Base-by-base conservation (phyloP, 2,797 vertebrate genomes). In the Sebastes cheni region DNA sequence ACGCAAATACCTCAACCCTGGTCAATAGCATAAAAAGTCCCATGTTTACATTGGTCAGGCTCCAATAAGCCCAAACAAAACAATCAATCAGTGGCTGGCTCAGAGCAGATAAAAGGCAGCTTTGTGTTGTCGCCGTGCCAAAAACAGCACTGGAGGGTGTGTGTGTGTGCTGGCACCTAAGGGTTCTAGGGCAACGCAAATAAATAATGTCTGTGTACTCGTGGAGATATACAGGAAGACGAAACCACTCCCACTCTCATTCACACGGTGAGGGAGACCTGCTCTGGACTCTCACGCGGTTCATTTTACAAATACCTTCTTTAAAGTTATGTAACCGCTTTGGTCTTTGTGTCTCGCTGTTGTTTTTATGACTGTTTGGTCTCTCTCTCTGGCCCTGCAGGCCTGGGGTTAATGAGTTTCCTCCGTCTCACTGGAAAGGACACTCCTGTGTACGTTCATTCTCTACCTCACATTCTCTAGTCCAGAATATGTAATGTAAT, bases 291-390 rank as follows among this genome's bases (percentile, higher is more conserved):
- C 92, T 91, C 90, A 93, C 89, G 54, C 76, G 77, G 91, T 93
- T 93, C 90, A 88, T 91, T 93, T 93, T 93, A 92, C 93, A 86
- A 80, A 91, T 87, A 88, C 85, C 79, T 77, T 54, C 70, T 67
- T 69, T 79, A 54, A 84, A 81, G 72, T 92, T 94, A 93, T 85
- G 83, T 79, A 93, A 94, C 83, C 62, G 30, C 50, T 76, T 82
- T 77, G 62, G 70, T 75, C 84, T 86, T 87, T 88, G 78, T 90
- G 72, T 85, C 50, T 87, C 22, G 3, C 8, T 81, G 62, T 82
- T 82, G 60, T 84, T 88, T 87, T 88, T 78, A 89, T 72, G 75
- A 73, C 55, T 75, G 23, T 58, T 79, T 14, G 20, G 22, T 56
- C 13, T 14, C 1, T 36, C 39, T 83, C 39, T 83, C 72, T 68